Base-by-base conservation (phyloP, 2,113 vertebrate species). In the Tenebrosternarchus preto region DNA sequence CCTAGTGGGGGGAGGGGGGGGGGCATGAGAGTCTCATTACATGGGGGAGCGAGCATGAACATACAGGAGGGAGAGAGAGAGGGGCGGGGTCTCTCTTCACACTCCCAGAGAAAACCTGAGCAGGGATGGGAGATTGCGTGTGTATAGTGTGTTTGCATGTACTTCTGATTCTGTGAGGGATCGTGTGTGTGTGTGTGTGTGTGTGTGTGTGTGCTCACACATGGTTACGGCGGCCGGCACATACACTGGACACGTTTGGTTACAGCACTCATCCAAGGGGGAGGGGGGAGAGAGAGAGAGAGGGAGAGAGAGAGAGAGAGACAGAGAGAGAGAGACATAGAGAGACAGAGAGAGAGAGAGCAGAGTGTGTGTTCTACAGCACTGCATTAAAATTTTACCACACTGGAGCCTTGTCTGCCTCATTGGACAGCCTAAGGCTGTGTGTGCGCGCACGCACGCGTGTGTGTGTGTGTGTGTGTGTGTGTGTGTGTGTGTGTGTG, bases 351-450 rank as follows among this genome's bases (percentile, higher is more conserved):
- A 76, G 11, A 76, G 25, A 64, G 4, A 64, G 24, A 76, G 16
- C 1, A 7, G 19, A 39, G 33, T 31, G 39, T 1, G 91, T 90
- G 93, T 93, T 94, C 93, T 94, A 94, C 94, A 95, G 93, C 92
- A 90, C 91, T 92, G 91, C 94, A 96, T 97, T 96, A 96, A 97
- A 96, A 66, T 96, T 96, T 95, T 94, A 96, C 94, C 93, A 93
- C 85, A 90, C 88, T 91, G 93, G 93, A 93, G 87, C 94, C 95
- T 88, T 92, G 93, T 92, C 92, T 90, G 92, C 93, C 93, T 94
- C 90, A 86, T 87, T 90, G 91, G 88, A 88, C 89, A 90, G 88
- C 90, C 91, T 89, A 75, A 33, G 86, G 93, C 12, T 79, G 85
- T 60, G 79, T 46, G 80, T 59, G 29, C n/a, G 43, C 57, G 60